Evolutionary conservation across 2,797 vertebrate genomes (phyloP), one percentile per base, ranked within the genome.

Genomic region (Darevskia mixta): DNA sequence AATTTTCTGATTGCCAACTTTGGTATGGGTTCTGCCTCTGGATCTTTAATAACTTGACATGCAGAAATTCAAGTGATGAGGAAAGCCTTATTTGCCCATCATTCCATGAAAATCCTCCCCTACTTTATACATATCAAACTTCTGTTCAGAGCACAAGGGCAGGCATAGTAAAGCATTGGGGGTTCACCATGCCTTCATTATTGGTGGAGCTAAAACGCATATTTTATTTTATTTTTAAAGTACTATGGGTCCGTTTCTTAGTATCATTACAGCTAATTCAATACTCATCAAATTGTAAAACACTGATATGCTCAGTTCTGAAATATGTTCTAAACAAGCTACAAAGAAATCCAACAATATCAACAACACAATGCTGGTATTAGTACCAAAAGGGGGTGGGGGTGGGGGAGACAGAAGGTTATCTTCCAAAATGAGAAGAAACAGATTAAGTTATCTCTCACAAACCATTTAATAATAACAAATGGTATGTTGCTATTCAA

Each of bases 381-480:
- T 85, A 80, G n/a, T 32, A 84, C 25, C 35, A 18, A 55, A 58
- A 23, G 13, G 20, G 38, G 6, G n/a, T 55, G 49, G 49, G 45
- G 10, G n/a, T 10, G 13, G 49, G 49, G 49, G 49, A 55, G 13
- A 55, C 15, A 85, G 38, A 91, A 69, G 15, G 86, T 17, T 87
- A 93, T 83, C 76, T 87, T 90, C 32, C 45, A 35, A 66, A 82
- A 84, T 35, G 72, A 61, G 61, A 18, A 18, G 1, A 87, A 91
- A 69, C 18, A 86, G 20, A 75, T 87, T 88, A 86, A 90, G 88
- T 45, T 25, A 69, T 87, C 55, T 27, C 76, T 87, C 89, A 72
- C 86, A 83, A 90, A 87, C 85, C 86, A 1, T 25, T 83, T 81
- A 85, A 91, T 27, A 75, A 75, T 4, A 79, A 73, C 64, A 90